Base-by-base conservation (phyloP, 2,888 invertebrate species). In the Abrostola triplasia region DNA sequence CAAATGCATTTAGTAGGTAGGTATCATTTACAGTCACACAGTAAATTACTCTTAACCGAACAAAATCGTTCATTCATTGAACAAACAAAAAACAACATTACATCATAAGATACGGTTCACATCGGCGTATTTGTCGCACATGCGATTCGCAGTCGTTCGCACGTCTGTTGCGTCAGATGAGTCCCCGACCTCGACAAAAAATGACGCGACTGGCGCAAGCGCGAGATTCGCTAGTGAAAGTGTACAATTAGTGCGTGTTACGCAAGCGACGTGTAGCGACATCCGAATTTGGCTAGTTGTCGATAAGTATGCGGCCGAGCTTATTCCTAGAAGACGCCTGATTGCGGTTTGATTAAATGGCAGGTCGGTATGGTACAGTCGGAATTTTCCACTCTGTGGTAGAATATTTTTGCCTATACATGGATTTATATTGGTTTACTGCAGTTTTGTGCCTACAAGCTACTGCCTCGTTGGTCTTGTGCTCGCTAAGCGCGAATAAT, bases 231-330 rank as follows among this genome's bases (percentile, higher is more conserved):
- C 77, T 63, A 67, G 85, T 83, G 86, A 87, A 86, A 85, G 87
- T 82, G 78, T 61, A 81, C 82, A 87, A 87, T 88, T 86, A 87
- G 83, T 72, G 61, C 73, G 73, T 68, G 67, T 86, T 83, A 77
- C 77, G 85, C 77, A 86, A 87, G 52, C 10, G 42, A 59, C 71
- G 55, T 64, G 67, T 47, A 56, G 58, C 56, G 48, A 51, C 59
- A 68, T 70, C 77, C 79, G 71, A 82, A 79, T 82, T 81, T 75
- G 79, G 82, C 53, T 69, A 70, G 60, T 76, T 64, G 70, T 67
- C 67, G 56, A 50, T 38, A 38, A 66, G 64, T 78, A 74, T 80
- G 81, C 55, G 66, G 66, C 60, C 64, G 58, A 67, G 59, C 70
- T 70, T 64, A 66, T 78, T 70, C 76, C 57, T 55, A 72, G 77